phyloP scores from a whole-genome alignment of 2,113 vertebrate species.

The Anthoscopus minutus region DNA sequence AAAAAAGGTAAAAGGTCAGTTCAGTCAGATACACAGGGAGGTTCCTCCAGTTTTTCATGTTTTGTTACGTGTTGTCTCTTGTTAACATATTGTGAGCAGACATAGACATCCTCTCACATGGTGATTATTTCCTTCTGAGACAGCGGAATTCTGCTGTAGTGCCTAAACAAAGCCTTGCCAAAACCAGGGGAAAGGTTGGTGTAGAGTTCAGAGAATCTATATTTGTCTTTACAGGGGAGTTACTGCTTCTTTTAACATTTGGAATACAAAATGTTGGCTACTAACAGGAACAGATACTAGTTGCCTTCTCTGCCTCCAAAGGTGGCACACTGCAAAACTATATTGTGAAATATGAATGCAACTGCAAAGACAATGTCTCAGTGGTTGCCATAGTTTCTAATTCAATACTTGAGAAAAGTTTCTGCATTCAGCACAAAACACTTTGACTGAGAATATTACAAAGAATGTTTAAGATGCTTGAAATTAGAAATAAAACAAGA shows the following conservation, averaged over 20 bases:
- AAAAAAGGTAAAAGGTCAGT: background rate
- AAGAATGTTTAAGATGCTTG: background rate
- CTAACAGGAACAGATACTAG: background rate
- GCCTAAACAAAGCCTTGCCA: background rate
- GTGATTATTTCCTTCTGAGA: background rate
- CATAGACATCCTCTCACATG: background rate
- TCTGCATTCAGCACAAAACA: background rate
- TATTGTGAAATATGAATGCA: background rate
- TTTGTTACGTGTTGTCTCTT: background rate
- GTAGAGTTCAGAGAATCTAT: background rate
- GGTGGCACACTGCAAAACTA: background rate
- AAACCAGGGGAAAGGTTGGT: background rate
- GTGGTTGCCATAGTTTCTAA: conserved; percentile 48
- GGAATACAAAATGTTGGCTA: background rate
- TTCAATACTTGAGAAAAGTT: background rate
- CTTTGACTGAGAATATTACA: background rate
- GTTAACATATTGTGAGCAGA: background rate
- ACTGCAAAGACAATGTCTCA: background rate
- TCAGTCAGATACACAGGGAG: background rate
- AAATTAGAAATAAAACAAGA: background rate
- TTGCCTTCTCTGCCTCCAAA: background rate
- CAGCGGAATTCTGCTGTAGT: background rate
- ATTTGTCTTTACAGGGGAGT: background rate
- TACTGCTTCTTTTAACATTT: background rate
- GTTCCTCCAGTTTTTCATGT: background rate